Percentiles rank a stretch among this genome's conserved stretches.
These are phyloP conservation scores for Coreoperca whiteheadi DNA, from an alignment of 2,113 vertebrate species.

Conservation along the genomic window DNA sequence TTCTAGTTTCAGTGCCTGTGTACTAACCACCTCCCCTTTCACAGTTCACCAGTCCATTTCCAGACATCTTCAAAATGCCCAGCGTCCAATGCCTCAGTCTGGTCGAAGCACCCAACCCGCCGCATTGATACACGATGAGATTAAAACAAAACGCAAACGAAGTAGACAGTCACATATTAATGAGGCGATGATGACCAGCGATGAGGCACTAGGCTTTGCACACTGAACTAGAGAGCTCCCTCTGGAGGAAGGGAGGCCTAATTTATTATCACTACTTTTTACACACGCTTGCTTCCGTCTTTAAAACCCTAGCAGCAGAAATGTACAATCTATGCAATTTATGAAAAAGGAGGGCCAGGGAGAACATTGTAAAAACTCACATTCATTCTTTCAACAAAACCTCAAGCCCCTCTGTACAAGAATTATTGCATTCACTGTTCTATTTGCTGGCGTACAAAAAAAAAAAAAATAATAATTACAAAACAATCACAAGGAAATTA, in stretches of 20 bases:
- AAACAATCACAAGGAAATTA: constrained; percentile 55
- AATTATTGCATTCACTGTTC: constrained; percentile 84
- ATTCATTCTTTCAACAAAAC: constrained; percentile 79
- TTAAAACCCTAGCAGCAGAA: constrained; percentile 76
- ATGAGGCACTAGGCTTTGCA: constrained; percentile 76
- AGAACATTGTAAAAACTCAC: constrained; percentile 75
- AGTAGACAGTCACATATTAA: constrained; percentile 16
- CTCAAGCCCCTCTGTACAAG: constrained; percentile 72
- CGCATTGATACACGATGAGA: not conserved
- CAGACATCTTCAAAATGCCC: constrained; percentile 26
- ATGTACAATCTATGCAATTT: constrained; percentile 77
- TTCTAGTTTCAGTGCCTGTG: constrained; percentile 22
- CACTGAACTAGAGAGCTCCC: constrained; percentile 68
- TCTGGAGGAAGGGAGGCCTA: constrained; percentile 65
- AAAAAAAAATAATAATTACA: constrained; percentile 49
- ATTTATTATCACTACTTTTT: constrained; percentile 70
- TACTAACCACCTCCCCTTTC: constrained; percentile 19
- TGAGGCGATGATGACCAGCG: constrained; percentile 45
- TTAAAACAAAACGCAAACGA: constrained; percentile 5
- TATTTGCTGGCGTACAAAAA: constrained; percentile 72
- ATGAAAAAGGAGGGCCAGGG: constrained; percentile 17
- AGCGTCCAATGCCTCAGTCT: constrained; percentile 28
- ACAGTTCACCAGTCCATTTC: constrained; percentile 28
- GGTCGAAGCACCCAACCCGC: constrained; percentile 7
- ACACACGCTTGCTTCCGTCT: constrained; percentile 60